A percentile compares a stretch with the other conserved stretches of the same genome.
These are phyloP conservation scores for Capromys pilorides DNA, from an alignment of 2,797 vertebrate genomes.

Conservation along the genomic window DNA sequence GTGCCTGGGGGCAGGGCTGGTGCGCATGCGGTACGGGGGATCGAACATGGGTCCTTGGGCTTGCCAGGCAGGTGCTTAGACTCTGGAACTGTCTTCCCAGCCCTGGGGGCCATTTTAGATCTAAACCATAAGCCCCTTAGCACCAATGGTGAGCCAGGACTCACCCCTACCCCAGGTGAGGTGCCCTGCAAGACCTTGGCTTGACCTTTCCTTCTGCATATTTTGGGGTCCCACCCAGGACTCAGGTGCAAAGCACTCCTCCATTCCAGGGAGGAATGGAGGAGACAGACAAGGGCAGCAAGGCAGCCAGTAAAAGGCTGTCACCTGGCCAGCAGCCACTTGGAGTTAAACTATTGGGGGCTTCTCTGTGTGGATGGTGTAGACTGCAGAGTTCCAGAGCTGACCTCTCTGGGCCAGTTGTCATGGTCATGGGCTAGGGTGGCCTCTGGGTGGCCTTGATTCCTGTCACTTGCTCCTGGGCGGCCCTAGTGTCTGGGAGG, in stretches of 20 bases:
- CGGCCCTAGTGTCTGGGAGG: neutral
- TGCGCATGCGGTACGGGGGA: too few relatives aligned
- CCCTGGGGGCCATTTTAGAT: neutral
- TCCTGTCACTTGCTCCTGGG: neutral
- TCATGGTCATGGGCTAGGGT: neutral
- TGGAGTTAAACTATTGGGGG: neutral
- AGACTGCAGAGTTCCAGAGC: neutral
- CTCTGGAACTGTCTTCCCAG: too few relatives aligned
- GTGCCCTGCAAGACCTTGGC: neutral
- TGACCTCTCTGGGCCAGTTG: neutral
- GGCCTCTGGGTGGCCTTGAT: neutral
- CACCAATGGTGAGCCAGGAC: neutral
- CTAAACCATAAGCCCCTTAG: neutral
- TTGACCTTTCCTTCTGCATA: neutral
- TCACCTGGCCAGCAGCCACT: neutral
- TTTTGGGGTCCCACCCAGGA: neutral
- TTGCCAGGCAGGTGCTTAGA: too few relatives aligned
- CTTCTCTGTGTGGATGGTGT: neutral
- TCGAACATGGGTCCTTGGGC: too few relatives aligned
- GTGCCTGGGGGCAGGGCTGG: too few relatives aligned
- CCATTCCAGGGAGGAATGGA: neutral
- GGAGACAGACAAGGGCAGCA: neutral
- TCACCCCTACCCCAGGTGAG: neutral
- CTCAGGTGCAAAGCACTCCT: fast-evolving
- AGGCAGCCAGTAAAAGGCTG: neutral